Evolutionary conservation across 2,797 vertebrate genomes (phyloP).

Genomic region (Distichodus sexfasciatus): DNA sequence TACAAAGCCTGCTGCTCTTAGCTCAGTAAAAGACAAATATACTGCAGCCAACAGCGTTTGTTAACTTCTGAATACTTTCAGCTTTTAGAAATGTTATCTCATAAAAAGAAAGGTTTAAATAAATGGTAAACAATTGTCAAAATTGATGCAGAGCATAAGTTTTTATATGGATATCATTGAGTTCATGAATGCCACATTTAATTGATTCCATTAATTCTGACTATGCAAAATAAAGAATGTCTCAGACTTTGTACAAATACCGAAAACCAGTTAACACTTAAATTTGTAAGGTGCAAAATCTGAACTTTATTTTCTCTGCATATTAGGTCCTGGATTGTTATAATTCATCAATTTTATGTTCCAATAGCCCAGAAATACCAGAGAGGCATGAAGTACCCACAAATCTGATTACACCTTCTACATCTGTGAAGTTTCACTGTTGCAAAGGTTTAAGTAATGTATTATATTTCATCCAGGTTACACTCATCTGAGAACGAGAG

Average conservation of each 20-base stretch:
- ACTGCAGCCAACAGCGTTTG: background rate
- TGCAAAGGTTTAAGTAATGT: constrained; percentile 26
- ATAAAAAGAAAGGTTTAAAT: too few relatives aligned
- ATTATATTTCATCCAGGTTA: constrained; percentile 28
- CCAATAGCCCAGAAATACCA: constrained; percentile 16
- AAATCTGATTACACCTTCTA: constrained; percentile 13
- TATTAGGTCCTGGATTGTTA: constrained; percentile 7
- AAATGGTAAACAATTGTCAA: too few relatives aligned
- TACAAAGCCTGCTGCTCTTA: too few relatives aligned
- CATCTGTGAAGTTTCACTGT: constrained; percentile 23
- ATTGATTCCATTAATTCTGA: too few relatives aligned
- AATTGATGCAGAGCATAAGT: too few relatives aligned
- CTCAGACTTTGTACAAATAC: too few relatives aligned
- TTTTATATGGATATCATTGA: too few relatives aligned
- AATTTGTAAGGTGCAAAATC: background rate
- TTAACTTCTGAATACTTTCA: too few relatives aligned
- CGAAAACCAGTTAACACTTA: too few relatives aligned
- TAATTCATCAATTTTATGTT: constrained; percentile 1
- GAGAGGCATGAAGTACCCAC: background rate
- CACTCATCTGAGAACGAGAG: background rate
- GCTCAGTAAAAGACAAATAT: background rate
- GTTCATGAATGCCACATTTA: too few relatives aligned
- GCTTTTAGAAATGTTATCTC: too few relatives aligned
- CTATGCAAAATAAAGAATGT: too few relatives aligned
- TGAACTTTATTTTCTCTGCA: background rate